Percentiles rank a stretch among this genome's conserved stretches.
Conservation (phyloP, 2,888 invertebrate species). For the Agonopterix heracliana region DNA sequence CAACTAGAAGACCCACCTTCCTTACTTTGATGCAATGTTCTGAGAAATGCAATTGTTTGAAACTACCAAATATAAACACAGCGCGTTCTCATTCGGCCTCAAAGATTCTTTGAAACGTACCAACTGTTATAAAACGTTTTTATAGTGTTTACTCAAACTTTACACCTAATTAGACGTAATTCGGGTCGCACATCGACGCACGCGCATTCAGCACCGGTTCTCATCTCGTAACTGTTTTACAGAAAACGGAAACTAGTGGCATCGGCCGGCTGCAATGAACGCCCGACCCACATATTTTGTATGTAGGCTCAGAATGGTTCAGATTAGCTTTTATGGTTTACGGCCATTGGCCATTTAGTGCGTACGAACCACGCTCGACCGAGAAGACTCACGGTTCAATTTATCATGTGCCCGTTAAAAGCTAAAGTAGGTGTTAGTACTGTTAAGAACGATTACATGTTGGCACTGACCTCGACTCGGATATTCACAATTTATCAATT, state of each 20-base stretch:
- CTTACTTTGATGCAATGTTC: too few species aligned
- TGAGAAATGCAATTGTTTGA: too few species aligned
- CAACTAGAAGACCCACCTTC: too few species aligned
- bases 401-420: not conserved
- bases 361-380: conserved; percentile 1
- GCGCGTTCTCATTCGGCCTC: too few species aligned
- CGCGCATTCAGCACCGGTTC: conserved; percentile 5
- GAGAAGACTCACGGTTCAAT: not conserved
- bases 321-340: conserved; percentile 16
- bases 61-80: too few species aligned
- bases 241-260: conserved; percentile 23
- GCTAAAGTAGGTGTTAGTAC: not conserved
- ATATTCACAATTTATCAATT: not conserved
- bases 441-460: too few species aligned
- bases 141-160: conserved; percentile 15
- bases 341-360: conserved; percentile 5
- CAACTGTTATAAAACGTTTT: conserved; percentile 3
- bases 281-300: conserved; percentile 22
- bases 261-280: conserved; percentile 18
- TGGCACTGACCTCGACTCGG: not conserved
- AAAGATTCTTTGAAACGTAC: too few species aligned
- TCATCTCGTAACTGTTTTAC: conserved; percentile 24
- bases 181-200: conserved; percentile 19
- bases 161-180: conserved; percentile 18
- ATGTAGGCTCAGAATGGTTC: conserved; percentile 7